Evolutionary conservation across 2,888 invertebrate species (phyloP).

Genomic region (Apamea anceps): DNA sequence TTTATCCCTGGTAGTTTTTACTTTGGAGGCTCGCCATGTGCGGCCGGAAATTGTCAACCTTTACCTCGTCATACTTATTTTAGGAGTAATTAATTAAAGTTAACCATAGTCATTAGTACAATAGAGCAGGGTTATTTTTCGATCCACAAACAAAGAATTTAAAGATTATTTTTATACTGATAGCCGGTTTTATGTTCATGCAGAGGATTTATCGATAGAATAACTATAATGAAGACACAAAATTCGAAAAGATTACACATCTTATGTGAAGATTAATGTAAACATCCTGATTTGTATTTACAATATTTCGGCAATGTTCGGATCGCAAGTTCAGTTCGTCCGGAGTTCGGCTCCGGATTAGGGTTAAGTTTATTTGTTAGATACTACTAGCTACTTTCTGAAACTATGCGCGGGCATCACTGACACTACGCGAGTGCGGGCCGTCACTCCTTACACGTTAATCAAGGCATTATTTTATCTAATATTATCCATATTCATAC

Average conservation of each 20-base stretch:
- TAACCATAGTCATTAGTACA: conserved; percentile 90
- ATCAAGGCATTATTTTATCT: conserved; percentile 57
- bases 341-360: conserved; percentile 81
- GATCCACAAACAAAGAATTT: conserved; percentile 89
- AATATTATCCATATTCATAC: conserved; percentile 62
- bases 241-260: conserved; percentile 86
- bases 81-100: conserved; percentile 89
- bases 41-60: conserved; percentile 87
- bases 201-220: conserved; percentile 86
- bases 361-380: conserved; percentile 89
- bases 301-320: conserved; percentile 86
- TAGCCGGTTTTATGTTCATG: conserved; percentile 89
- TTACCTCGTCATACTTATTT: conserved; percentile 89
- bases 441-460: conserved; percentile 67
- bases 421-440: conserved; percentile 74
- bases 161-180: conserved; percentile 90
- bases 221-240: conserved; percentile 80
- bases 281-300: conserved; percentile 86
- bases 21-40: conserved; percentile 77
- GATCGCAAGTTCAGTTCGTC: conserved; percentile 84
- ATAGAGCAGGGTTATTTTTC: conserved; percentile 91
- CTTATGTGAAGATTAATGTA: conserved; percentile 82
- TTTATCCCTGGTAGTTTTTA: conserved; percentile 76
- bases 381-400: conserved; percentile 86
- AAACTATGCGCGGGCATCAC: conserved; percentile 80